phyloP scores from a whole-genome alignment of 37 sponge, comb jelly and placozoan genomes.

The Petrosia ficiformis region DNA sequence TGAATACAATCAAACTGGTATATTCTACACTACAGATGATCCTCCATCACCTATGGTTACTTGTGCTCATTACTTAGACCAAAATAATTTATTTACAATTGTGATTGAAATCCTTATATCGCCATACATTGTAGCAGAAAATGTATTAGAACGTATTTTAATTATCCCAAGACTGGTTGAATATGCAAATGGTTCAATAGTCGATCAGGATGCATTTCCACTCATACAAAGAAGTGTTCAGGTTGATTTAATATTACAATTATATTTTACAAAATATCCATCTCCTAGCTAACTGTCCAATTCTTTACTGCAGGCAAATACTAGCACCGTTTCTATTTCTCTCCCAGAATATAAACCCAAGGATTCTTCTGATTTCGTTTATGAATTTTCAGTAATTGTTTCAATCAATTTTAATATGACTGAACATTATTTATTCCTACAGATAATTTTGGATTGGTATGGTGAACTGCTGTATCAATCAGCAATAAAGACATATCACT shows the following conservation, averaged over 20 bases:
- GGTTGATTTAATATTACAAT: not conserved
- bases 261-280: too few species aligned
- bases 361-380: not conserved
- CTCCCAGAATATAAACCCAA: not conserved
- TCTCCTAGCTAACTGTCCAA: too few species aligned
- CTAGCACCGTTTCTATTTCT: not conserved
- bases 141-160: not conserved
- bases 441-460: too few species aligned
- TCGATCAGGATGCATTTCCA: not conserved
- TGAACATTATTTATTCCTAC: too few species aligned
- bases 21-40: not conserved
- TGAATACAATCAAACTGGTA: not conserved
- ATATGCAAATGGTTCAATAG: not conserved
- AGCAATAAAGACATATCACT: too few species aligned
- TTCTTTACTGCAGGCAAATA: too few species aligned
- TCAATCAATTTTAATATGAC: too few species aligned
- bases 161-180: not conserved
- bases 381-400: not conserved
- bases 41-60: not conserved
- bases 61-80: not conserved
- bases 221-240: not conserved
- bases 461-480: too few species aligned
- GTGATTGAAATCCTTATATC: not conserved
- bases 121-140: not conserved
- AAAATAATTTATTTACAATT: not conserved